phyloP scores from a whole-genome alignment of 2,113 vertebrate species.

The Galeopterus variegatus region DNA sequence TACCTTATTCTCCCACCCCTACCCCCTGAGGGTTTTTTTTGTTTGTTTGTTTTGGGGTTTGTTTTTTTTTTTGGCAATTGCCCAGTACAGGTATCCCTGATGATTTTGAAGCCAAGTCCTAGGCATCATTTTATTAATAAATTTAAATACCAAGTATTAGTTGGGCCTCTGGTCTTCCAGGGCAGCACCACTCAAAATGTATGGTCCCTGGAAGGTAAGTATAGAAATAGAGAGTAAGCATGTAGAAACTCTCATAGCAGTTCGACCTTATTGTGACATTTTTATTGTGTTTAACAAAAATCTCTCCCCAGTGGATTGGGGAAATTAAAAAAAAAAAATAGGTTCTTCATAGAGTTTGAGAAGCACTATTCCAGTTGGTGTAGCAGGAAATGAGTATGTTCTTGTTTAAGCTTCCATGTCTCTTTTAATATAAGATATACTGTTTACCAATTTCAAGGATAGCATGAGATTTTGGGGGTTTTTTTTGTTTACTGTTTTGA shows the following conservation, averaged over 20 bases:
- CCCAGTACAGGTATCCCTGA: neutral
- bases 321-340: neutral
- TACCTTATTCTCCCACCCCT: neutral
- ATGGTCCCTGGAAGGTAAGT: neutral
- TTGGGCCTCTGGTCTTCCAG: neutral
- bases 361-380: neutral
- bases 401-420: neutral
- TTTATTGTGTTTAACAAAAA: constrained; percentile 48
- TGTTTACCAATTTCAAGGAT: neutral
- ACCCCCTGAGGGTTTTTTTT: neutral
- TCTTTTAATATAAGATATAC: neutral
- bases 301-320: neutral
- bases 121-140: constrained; percentile 42
- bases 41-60: too few species aligned
- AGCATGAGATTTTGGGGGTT: neutral
- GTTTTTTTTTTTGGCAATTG: too few species aligned
- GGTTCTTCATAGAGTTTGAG: neutral
- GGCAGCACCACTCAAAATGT: constrained; percentile 23
- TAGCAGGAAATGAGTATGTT: neutral
- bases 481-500: neutral
- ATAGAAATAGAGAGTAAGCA: constrained; percentile 1
- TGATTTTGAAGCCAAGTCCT: constrained; percentile 30
- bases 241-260: neutral
- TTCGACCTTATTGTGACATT: neutral
- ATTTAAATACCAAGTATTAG: constrained; percentile 23